These are phyloP conservation scores for Lagorchestes hirsutus DNA, from an alignment of 2,797 vertebrate genomes.

Conservation along the genomic window DNA sequence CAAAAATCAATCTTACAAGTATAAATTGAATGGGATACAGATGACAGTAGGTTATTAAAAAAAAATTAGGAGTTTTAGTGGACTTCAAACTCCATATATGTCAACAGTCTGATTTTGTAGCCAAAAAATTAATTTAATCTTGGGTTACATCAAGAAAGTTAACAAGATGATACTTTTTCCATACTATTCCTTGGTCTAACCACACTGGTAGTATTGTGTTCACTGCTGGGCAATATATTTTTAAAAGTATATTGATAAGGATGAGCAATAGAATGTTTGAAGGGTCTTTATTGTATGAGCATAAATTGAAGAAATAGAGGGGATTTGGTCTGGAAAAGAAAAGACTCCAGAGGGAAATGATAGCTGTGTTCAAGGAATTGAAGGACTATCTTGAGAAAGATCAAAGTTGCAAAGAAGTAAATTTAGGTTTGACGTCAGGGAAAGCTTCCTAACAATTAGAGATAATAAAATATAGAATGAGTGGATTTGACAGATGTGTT, in stretches of 20 bases:
- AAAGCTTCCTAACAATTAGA: background rate
- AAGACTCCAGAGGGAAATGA: background rate
- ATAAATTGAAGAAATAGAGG: background rate
- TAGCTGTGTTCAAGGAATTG: background rate
- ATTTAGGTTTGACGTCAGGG: background rate
- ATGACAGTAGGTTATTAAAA: background rate
- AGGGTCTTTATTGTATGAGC: background rate
- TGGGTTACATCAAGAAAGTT: background rate
- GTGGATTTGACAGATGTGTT: background rate
- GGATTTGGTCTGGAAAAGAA: background rate
- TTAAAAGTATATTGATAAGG: background rate
- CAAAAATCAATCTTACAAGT: background rate
- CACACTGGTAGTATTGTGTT: background rate
- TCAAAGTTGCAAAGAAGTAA: background rate
- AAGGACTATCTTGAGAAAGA: background rate
- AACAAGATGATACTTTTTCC: background rate
- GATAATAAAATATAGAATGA: background rate
- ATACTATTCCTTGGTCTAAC: background rate
- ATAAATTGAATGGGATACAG: background rate
- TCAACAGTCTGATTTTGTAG: background rate
- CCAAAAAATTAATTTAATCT: background rate
- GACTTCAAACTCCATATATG: background rate
- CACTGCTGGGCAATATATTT: background rate
- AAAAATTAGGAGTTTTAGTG: background rate
- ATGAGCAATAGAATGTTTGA: background rate